Evolutionary conservation across 2,113 vertebrate genomes (phyloP).

Genomic region (Heterotilapia buettikoferi): DNA sequence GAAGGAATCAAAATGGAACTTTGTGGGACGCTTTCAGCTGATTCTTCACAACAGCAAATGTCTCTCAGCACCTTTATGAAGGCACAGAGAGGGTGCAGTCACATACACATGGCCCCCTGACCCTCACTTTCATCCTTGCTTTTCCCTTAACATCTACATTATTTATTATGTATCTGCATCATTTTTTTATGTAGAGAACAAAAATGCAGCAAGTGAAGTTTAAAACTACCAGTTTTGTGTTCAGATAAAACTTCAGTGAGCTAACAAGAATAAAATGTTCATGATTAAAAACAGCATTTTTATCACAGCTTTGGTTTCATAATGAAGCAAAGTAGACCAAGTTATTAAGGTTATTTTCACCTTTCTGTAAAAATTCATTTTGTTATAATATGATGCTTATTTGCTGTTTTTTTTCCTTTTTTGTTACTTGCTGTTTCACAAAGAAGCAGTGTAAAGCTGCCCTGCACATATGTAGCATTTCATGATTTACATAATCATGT

Average conservation of each 20-base stretch:
- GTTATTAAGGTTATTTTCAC: background rate
- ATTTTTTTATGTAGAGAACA: background rate
- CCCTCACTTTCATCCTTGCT: background rate
- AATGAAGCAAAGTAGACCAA: background rate
- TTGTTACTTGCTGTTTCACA: background rate
- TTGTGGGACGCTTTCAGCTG: background rate
- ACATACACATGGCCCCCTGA: background rate
- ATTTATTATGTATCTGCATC: background rate
- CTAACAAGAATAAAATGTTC: background rate
- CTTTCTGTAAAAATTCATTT: background rate
- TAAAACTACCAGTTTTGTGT: background rate
- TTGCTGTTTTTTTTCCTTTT: background rate
- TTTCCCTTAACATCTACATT: background rate
- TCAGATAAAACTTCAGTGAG: rapidly evolving
- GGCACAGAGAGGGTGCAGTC: background rate
- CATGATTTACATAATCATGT: background rate
- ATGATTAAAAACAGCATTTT: background rate
- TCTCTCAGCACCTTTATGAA: background rate
- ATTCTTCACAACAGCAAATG: background rate
- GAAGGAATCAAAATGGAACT: background rate
- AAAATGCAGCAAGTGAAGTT: background rate
- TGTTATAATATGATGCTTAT: background rate
- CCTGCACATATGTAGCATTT: background rate
- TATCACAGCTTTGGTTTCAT: background rate
- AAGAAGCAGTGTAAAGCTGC: background rate